These are phyloP conservation scores for Oryzias celebensis DNA, from an alignment of 2,113 vertebrate species.

Conservation along the genomic window DNA sequence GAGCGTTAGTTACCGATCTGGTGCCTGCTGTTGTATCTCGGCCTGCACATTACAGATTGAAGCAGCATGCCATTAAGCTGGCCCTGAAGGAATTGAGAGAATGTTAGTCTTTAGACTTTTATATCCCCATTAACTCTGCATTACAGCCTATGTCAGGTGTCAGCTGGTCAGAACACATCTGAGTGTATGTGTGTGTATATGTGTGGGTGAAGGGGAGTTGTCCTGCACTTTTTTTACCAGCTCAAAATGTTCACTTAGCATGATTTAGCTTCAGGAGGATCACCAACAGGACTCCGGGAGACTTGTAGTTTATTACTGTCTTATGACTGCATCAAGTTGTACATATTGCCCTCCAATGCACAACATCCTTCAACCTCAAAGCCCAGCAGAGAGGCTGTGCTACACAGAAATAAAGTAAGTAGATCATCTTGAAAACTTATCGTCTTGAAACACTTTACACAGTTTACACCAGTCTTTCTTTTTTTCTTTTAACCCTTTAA, in stretches of 20 bases:
- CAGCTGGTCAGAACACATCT: constrained; percentile 20
- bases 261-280: constrained; percentile 51
- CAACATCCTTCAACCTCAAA: constrained; percentile 6
- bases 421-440: no score
- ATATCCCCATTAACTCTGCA: constrained; percentile 51
- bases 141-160: constrained; percentile 24
- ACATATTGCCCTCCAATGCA: constrained; percentile 18
- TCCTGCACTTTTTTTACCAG: constrained; percentile 15
- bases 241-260: constrained; percentile 36
- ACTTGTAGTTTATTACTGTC: constrained; percentile 31
- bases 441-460: no score
- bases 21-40: constrained; percentile 31
- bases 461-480: no score
- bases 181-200: background rate
- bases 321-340: constrained; percentile 22
- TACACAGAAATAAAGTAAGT: no score
- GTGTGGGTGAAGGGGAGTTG: constrained; percentile 16
- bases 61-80: constrained; percentile 51
- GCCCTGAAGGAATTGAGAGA: constrained; percentile 22
- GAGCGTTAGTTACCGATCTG: constrained; percentile 39
- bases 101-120: constrained; percentile 30
- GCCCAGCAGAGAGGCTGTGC: background rate
- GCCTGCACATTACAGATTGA: constrained; percentile 32
- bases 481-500: no score
- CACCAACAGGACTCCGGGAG: constrained; percentile 23